Conservation (phyloP, 2,797 vertebrate species). For the Pipistrellus nathusii region DNA sequence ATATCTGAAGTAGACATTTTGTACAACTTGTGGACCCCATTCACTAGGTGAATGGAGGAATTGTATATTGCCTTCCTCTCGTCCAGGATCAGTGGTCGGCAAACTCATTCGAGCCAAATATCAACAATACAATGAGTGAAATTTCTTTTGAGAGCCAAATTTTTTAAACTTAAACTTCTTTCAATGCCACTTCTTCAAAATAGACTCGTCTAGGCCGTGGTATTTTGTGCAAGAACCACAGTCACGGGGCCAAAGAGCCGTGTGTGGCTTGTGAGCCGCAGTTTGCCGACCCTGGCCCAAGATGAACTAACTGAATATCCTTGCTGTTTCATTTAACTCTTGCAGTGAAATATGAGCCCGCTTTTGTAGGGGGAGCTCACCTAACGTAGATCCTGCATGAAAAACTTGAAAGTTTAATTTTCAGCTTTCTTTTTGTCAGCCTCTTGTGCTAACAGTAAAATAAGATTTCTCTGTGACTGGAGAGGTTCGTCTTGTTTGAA, state of each 20-base stretch:
- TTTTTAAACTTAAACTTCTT: too few species aligned
- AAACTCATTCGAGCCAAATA: too few species aligned
- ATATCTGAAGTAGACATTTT: slow-evolving; percentile 61
- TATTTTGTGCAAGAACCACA: too few species aligned
- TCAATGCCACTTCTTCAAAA: too few species aligned
- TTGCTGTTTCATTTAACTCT: slow-evolving; percentile 21
- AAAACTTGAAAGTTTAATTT: slow-evolving; percentile 47
- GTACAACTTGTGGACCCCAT: slow-evolving; percentile 23
- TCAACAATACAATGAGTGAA: too few species aligned
- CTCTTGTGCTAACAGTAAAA: slow-evolving; percentile 44
- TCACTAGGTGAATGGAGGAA: slow-evolving; percentile 49
- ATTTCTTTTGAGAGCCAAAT: too few species aligned
- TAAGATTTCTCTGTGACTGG: slow-evolving; percentile 24
- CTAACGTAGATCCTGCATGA: neutral
- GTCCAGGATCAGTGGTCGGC: neutral
- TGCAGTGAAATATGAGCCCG: neutral
- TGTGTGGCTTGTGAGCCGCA: too few species aligned
- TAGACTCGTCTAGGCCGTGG: too few species aligned
- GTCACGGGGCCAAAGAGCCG: too few species aligned
- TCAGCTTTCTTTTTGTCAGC: slow-evolving; percentile 3
- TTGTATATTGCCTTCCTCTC: slow-evolving; percentile 18
- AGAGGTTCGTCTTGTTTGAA: slow-evolving; percentile 38
- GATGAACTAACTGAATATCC: slow-evolving; percentile 53
- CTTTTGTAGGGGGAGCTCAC: neutral
- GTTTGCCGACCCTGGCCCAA: neutral